These are phyloP conservation scores for Gortyna flavago DNA, from an alignment of 2,888 invertebrate species.

Conservation along the genomic window DNA sequence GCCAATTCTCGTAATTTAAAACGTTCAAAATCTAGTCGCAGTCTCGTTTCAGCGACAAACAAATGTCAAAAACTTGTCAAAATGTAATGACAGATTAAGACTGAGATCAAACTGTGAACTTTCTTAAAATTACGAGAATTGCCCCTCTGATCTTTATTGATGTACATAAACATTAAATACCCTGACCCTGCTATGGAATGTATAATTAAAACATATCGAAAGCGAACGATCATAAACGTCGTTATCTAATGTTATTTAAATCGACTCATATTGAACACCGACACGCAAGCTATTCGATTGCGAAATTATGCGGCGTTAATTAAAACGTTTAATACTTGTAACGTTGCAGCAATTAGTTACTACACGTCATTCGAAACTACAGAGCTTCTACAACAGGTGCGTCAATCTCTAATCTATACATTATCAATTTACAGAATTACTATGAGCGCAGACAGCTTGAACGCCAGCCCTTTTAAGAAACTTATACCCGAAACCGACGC, in stretches of 20 bases:
- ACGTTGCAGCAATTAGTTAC: constrained; percentile 43
- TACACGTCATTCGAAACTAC: constrained; percentile 54
- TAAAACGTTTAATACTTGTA: constrained; percentile 46
- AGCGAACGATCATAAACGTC: constrained; percentile 28
- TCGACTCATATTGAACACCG: constrained; percentile 40
- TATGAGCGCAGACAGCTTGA: constrained; percentile 88
- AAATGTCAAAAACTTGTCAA: too few species aligned
- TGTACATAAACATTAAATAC: not conserved
- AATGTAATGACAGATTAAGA: too few species aligned
- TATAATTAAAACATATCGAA: constrained; percentile 30
- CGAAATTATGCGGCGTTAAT: constrained; percentile 53
- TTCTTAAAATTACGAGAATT: too few species aligned
- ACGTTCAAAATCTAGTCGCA: too few species aligned
- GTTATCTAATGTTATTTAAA: constrained; percentile 59
- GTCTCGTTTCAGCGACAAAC: too few species aligned
- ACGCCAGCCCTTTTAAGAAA: constrained; percentile 81
- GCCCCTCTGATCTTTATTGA: too few species aligned
- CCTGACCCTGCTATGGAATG: constrained; percentile 24
- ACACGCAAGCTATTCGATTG: constrained; percentile 50
- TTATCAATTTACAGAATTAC: constrained; percentile 79
- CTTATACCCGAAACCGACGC: constrained; percentile 62
- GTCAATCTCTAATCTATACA: constrained; percentile 52
- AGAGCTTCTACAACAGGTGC: constrained; percentile 47
- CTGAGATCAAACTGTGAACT: too few species aligned
- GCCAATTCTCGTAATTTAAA: too few species aligned